phyloP scores from a whole-genome alignment of 2,888 invertebrate genomes.

The Sturmia bella region DNA sequence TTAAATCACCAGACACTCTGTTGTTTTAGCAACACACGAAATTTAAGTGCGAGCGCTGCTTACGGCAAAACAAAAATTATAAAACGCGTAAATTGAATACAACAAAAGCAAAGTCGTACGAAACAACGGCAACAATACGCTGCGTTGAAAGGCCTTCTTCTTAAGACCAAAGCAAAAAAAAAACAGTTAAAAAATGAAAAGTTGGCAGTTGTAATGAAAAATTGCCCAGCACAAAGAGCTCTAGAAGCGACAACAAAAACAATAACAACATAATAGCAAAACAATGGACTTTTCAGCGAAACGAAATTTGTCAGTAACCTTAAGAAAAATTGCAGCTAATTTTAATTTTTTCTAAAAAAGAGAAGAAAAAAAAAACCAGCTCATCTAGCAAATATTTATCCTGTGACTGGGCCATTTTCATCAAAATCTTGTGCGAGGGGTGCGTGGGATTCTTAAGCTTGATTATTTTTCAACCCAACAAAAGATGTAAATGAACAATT shows the following conservation, averaged over 20 bases:
- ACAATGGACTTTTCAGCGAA: conserved; percentile 75
- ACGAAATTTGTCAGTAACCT: conserved; percentile 58
- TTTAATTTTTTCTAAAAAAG: conserved; percentile 78
- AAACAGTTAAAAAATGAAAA: conserved; percentile 54
- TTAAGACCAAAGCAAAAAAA: background rate
- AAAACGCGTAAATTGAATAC: conserved; percentile 70
- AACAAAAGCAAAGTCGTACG: conserved; percentile 40
- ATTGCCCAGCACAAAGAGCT: conserved; percentile 49
- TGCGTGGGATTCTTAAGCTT: conserved; percentile 51
- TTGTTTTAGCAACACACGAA: conserved; percentile 20
- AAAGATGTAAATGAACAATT: conserved; percentile 23
- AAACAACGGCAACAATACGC: conserved; percentile 20
- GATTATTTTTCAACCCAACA: conserved; percentile 60
- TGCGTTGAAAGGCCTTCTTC: conserved; percentile 13
- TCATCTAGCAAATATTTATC: conserved; percentile 64
- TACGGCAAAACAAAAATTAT: conserved; percentile 57
- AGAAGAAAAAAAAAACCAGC: conserved; percentile 29
- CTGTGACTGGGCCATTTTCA: conserved; percentile 15
- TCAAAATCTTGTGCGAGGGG: conserved; percentile 32
- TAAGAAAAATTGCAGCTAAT: conserved; percentile 80
- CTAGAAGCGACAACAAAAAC: conserved; percentile 57
- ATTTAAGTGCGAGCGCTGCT: conserved; percentile 51
- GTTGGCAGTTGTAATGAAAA: conserved; percentile 67
- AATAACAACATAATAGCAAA: conserved; percentile 76
- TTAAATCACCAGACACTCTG: background rate